Conservation (phyloP, 1,140 invertebrate species). For the Varroa destructor region DNA sequence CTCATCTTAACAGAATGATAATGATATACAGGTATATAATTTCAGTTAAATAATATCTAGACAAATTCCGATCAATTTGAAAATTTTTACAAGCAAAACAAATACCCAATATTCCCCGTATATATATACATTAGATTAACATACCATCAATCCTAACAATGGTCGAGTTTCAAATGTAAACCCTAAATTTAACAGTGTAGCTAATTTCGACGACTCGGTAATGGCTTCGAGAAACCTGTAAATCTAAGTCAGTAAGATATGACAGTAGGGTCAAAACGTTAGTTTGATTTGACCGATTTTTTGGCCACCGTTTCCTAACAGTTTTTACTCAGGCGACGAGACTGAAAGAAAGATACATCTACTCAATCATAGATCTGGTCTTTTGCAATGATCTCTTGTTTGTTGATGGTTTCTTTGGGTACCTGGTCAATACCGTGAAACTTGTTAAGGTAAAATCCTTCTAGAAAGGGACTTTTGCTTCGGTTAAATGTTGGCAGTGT, state of each 20-base stretch:
- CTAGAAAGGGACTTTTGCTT: constrained; percentile 19
- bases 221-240: constrained; percentile 21
- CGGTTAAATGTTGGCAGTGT: constrained; percentile 24
- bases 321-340: not conserved
- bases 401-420: too few species aligned
- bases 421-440: constrained; percentile 25
- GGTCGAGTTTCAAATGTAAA: constrained; percentile 15
- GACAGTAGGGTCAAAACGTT: not conserved
- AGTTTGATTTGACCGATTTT: too few species aligned
- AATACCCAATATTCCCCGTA: too few species aligned
- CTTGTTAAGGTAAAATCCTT: constrained; percentile 16
- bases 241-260: not conserved
- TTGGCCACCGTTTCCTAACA: not conserved
- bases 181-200: constrained; percentile 11
- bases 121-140: not conserved
- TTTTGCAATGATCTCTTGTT: not conserved
- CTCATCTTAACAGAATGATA: too few species aligned
- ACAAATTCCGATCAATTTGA: too few species aligned
- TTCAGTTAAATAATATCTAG: too few species aligned
- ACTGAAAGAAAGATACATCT: not conserved
- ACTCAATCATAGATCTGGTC: not conserved
- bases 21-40: too few species aligned
- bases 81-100: too few species aligned
- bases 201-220: constrained; percentile 11
- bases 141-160: constrained; percentile 13